Conservation (phyloP, 1,140 invertebrate genomes). For the Hyposmocoma kahamanoa region DNA sequence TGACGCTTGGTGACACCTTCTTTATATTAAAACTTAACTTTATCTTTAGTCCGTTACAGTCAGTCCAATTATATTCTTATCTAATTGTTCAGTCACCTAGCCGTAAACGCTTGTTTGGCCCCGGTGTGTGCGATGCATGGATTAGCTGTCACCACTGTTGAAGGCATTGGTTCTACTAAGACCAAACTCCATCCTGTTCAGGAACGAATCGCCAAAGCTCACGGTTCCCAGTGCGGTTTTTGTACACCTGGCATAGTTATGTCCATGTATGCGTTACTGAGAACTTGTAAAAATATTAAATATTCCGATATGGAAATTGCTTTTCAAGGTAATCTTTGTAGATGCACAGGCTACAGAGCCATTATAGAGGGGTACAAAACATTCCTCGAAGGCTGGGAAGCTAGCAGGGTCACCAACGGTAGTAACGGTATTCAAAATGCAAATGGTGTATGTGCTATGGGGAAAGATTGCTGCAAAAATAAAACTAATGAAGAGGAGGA, state of each 20-base stretch:
- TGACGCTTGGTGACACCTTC: too few species aligned
- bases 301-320: constrained; percentile 85
- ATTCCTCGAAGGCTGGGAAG: constrained; percentile 86
- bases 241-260: constrained; percentile 95
- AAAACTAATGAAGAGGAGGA: constrained; percentile 37
- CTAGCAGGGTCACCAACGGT: constrained; percentile 41
- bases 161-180: constrained; percentile 84
- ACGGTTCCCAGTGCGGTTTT: constrained; percentile 93
- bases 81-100: constrained; percentile 79
- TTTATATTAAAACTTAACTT: too few species aligned
- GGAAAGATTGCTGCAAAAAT: constrained; percentile 66
- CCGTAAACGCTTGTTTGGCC: constrained; percentile 89
- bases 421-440: constrained; percentile 17
- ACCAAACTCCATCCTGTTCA: constrained; percentile 84
- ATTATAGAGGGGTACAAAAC: constrained; percentile 92
- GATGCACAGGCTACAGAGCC: constrained; percentile 93
- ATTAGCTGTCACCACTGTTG: constrained; percentile 87
- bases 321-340: constrained; percentile 92
- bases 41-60: too few species aligned
- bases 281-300: constrained; percentile 75
- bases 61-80: too few species aligned
- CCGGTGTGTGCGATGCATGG: constrained; percentile 88
- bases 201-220: constrained; percentile 86
- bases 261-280: constrained; percentile 92
- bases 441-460: constrained; percentile 45